Conservation (phyloP, 2,113 vertebrate species). For the Muntiacus reevesi region DNA sequence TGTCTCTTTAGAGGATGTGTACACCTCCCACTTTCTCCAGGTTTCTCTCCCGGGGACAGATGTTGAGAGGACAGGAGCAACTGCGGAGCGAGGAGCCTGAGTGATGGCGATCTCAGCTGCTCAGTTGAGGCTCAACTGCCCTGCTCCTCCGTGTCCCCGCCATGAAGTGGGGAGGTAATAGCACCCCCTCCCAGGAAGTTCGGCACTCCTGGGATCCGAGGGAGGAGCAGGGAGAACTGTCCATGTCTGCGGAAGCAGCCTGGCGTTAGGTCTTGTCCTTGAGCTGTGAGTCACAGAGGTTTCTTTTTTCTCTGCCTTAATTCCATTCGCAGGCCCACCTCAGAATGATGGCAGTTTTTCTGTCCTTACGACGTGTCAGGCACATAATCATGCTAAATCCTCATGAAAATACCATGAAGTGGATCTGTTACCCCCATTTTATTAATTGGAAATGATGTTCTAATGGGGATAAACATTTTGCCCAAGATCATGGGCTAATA, state of each 20-base stretch:
- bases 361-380: not conserved
- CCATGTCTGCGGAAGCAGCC: not conserved
- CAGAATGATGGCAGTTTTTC: not conserved
- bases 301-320: not conserved
- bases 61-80: not conserved
- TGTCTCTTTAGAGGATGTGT: not conserved
- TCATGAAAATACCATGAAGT: not conserved
- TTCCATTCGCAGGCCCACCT: not conserved
- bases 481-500: not conserved
- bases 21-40: not conserved
- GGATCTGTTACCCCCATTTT: not conserved
- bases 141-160: not conserved
- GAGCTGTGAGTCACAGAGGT: not conserved
- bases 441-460: not conserved
- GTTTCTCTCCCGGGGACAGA: not conserved
- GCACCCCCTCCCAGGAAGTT: not conserved
- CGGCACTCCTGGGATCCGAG: not conserved
- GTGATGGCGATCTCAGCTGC: not conserved
- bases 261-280: not conserved
- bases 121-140: not conserved
- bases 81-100: not conserved
- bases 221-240: not conserved
- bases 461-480: not conserved
- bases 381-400: not conserved
- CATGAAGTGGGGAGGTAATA: not conserved